Base-by-base conservation (phyloP, 2,797 vertebrate species). In the Tympanoctomys barrerae region DNA sequence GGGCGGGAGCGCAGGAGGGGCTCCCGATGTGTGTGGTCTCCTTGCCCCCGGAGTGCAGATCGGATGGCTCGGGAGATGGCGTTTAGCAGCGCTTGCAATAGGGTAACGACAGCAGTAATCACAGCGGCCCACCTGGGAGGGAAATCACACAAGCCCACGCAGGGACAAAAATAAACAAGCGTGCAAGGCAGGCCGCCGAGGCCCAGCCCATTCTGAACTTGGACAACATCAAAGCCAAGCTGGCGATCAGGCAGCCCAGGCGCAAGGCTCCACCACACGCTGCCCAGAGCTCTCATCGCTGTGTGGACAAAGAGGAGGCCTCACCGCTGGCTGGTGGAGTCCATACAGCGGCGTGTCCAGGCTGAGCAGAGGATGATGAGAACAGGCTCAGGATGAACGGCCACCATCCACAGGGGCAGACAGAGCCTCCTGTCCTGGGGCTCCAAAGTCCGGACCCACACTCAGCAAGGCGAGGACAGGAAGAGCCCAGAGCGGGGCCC, bases 161-260 rank as follows among this genome's bases (percentile, higher is more conserved):
- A 4, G 94, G 59, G 92, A 94, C 95, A 90, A 96, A 97, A 96
- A 96, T 97, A 97, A 97, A 97, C 96, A 97, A 95, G 96, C 4
- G 22, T 42, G 94, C 57, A 42, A 36, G 13, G 13, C 83, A 4
- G 26, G 95, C 95, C 36, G 19, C 68, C 62, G 85, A 78, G 95
- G 92, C 95, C 94, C 19, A 31, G 96, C 79, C 82, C 11, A 1
- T 18, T 64, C 95, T 94, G 96, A 96, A 91, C 95, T 96, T 77
- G 90, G 71, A 36, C 89, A 62, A 89, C 97, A 75, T 97, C 97
- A 97, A 96, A 97, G 96, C 7, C 13, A 33, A 68, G 77, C 62
- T 52, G 26, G 96, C 80, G 95, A 95, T 96, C 96, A 46, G 95
- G 86, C 82, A 2, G 42, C 21, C 66, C 88, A 3, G 82, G 94